phyloP scores from a whole-genome alignment of 1,140 invertebrate species.

The Orchesella cincta region DNA sequence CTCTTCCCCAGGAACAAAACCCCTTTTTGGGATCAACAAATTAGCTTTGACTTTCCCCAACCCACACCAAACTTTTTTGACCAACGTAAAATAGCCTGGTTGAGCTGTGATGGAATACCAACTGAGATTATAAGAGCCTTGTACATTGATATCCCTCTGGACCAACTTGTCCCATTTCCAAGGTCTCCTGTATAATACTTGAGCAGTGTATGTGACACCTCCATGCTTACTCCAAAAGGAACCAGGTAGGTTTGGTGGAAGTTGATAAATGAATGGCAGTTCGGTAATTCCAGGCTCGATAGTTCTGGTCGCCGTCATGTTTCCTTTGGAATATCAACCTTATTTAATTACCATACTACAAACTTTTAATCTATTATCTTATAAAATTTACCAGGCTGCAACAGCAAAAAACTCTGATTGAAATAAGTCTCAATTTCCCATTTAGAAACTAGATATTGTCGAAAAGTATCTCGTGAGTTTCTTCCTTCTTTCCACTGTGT shows the following conservation, averaged over 20 bases:
- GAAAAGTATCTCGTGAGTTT: neutral
- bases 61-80: conserved; percentile 1
- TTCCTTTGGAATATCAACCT: neutral
- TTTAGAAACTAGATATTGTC: neutral
- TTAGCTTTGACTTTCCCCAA: conserved; percentile 1
- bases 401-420: neutral
- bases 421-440: conserved; percentile 17
- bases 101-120: neutral
- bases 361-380: too few species aligned
- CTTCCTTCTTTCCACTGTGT: conserved; percentile 4
- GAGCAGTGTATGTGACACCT: neutral
- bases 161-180: conserved; percentile 5
- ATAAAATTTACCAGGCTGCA: conserved; percentile 6
- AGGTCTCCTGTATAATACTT: neutral
- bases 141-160: conserved; percentile 2
- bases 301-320: neutral
- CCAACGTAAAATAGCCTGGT: neutral
- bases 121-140: neutral
- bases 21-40: neutral
- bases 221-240: neutral
- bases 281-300: neutral
- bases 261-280: conserved; percentile 5
- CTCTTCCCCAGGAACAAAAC: conserved; percentile 4
- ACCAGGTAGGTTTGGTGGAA: neutral
- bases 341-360: too few species aligned